A percentile compares a stretch with the other conserved stretches of the same genome.
Conservation (phyloP, 2,888 invertebrate genomes). For the Ecdyonurus torrentis region DNA sequence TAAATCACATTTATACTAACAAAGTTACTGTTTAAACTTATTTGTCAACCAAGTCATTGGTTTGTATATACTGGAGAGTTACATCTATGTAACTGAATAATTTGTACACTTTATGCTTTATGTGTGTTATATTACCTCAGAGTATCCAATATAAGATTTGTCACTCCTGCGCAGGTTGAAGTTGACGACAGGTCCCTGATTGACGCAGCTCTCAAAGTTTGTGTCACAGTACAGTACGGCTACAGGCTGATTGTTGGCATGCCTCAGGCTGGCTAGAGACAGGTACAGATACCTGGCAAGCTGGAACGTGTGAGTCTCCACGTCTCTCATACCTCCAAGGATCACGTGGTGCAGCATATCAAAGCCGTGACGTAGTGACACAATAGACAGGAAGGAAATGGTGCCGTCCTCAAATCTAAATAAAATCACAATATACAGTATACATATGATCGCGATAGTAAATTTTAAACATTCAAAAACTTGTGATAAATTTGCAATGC, state of each 20-base stretch:
- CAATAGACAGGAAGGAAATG: conserved; percentile 66
- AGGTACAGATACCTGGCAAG: conserved; percentile 57
- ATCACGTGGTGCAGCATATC: conserved; percentile 23
- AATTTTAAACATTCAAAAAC: too few relatives aligned
- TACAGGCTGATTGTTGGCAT: conserved; percentile 53
- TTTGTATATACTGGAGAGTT: too few relatives aligned
- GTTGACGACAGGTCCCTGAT: conserved; percentile 74
- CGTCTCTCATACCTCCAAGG: not conserved
- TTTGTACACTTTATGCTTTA: too few relatives aligned
- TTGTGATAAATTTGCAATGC: too few relatives aligned
- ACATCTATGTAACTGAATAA: too few relatives aligned
- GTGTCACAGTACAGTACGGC: conserved; percentile 57
- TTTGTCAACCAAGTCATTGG: too few relatives aligned
- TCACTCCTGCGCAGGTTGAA: conserved; percentile 70
- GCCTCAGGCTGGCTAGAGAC: conserved; percentile 41
- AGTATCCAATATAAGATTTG: conserved; percentile 70
- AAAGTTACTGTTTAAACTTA: too few relatives aligned
- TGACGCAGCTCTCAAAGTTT: conserved; percentile 37
- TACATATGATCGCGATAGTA: too few relatives aligned
- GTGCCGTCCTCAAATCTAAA: conserved; percentile 97
- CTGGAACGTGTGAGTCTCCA: conserved; percentile 44
- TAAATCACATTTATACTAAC: too few relatives aligned
- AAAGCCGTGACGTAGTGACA: conserved; percentile 68
- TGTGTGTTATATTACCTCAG: conserved; percentile 49
- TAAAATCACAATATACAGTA: too few relatives aligned